Conservation (phyloP, 2,797 vertebrate species). For the Buphagus erythrorhynchus region DNA sequence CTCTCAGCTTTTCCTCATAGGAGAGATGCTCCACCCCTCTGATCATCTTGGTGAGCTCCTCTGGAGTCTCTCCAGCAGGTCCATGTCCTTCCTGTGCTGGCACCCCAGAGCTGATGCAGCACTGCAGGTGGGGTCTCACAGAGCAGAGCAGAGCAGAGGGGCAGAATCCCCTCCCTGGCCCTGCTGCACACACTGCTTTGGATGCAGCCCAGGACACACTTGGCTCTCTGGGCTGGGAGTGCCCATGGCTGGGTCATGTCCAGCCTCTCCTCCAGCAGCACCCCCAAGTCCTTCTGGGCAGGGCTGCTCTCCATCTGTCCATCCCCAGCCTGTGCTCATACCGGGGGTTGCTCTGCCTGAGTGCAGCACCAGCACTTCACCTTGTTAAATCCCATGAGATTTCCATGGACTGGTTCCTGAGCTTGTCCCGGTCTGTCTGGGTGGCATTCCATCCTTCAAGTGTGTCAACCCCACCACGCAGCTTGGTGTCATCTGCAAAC, state of each 20-base stretch:
- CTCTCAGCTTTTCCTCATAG: no score
- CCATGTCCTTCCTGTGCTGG: not conserved
- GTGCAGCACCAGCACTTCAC: not conserved
- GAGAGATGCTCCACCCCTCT: not conserved
- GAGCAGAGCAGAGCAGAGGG: not conserved
- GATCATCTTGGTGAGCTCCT: fast-evolving
- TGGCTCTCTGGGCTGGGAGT: not conserved
- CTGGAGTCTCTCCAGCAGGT: not conserved
- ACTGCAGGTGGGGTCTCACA: not conserved
- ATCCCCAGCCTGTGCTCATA: not conserved
- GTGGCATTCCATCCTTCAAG: not conserved
- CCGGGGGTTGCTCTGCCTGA: fast-evolving
- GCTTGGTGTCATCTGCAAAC: not conserved
- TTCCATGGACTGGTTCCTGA: not conserved
- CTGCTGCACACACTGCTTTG: not conserved
- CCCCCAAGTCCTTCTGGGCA: fast-evolving
- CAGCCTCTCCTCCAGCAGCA: not conserved
- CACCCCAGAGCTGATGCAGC: no score
- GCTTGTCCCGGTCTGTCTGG: not conserved
- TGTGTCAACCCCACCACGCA: not conserved
- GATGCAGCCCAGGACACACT: not conserved
- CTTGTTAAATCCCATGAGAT: not conserved
- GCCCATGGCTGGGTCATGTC: not conserved
- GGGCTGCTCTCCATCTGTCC: fast-evolving
- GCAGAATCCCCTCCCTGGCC: not conserved